Conservation (phyloP, 2,888 invertebrate genomes). For the Eristalinus aeneus region DNA sequence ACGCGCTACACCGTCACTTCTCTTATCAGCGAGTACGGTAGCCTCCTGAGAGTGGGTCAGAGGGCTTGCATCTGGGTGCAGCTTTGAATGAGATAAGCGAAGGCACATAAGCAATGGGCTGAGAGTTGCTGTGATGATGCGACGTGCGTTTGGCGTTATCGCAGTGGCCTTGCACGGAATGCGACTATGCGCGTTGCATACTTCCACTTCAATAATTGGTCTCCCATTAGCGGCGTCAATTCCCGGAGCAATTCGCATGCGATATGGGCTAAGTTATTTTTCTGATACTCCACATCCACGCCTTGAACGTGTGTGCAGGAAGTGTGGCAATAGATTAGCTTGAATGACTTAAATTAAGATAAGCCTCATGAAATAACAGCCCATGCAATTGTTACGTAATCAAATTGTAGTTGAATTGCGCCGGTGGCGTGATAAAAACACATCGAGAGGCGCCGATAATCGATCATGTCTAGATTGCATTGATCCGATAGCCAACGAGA, state of each 20-base stretch:
- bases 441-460: neutral
- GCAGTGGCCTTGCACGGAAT: conserved; percentile 40
- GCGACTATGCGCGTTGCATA: neutral
- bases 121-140: neutral
- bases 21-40: neutral
- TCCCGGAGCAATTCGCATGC: neutral
- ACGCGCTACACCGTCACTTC: neutral
- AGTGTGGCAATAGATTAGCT: neutral
- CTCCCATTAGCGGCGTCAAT: too few relatives aligned
- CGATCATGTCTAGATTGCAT: neutral
- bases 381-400: neutral
- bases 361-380: neutral
- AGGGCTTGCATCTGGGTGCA: neutral
- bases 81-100: neutral
- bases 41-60: neutral
- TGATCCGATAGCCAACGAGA: neutral
- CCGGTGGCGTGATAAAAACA: neutral
- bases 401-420: neutral
- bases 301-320: neutral
- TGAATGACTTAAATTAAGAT: neutral
- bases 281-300: neutral
- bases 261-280: neutral
- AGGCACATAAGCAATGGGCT: neutral
- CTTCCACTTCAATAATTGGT: too few relatives aligned
- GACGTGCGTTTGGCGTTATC: conserved; percentile 7